Conservation (phyloP, 2,113 vertebrate species). For the cat (Felis catus) region DNA sequence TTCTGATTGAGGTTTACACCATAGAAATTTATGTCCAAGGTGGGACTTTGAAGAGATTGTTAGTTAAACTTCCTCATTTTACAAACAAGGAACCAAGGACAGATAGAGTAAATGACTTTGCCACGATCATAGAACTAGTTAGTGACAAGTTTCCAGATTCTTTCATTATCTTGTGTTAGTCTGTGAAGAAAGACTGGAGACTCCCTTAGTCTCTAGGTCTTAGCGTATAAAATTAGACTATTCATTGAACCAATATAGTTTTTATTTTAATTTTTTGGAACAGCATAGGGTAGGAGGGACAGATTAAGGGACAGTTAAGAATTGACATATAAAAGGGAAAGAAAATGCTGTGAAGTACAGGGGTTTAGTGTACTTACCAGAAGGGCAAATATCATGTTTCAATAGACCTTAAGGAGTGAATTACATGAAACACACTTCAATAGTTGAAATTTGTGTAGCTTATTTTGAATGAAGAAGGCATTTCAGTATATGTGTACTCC, state of each 20-base stretch:
- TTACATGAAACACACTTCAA: not conserved
- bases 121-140: not conserved
- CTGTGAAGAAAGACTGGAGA: not conserved
- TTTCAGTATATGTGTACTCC: not conserved
- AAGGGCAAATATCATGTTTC: not conserved
- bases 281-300: not conserved
- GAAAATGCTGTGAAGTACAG: not conserved
- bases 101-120: not conserved
- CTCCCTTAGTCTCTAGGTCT: not conserved
- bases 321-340: not conserved
- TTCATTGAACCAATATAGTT: not conserved
- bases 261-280: not conserved
- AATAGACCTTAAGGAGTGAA: not conserved
- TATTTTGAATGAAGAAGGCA: not conserved
- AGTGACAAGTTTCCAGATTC: not conserved
- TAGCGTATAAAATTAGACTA: not conserved
- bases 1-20: not conserved
- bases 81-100: not conserved
- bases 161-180: not conserved
- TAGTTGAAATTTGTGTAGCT: not conserved
- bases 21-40: not conserved
- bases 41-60: not conserved
- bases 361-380: not conserved
- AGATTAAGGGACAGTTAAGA: not conserved
- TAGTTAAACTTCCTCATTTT: not conserved